Base-by-base conservation (phyloP, 2,888 invertebrate species). In the Rhagonycha fulva region DNA sequence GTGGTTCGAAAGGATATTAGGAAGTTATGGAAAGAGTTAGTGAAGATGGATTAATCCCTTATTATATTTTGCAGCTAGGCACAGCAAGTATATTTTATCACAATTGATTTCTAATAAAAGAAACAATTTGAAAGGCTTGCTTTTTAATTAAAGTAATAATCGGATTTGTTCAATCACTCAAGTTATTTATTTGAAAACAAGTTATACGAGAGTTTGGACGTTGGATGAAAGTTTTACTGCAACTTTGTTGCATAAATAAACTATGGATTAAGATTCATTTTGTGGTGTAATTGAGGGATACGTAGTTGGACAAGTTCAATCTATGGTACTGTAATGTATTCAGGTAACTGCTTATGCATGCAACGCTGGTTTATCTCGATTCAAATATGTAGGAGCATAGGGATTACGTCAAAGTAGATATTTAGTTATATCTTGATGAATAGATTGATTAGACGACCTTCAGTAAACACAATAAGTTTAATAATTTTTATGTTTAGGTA, bases 321-420 rank as follows among this genome's bases (percentile, higher is more conserved):
- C 63, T 66, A 66, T 26, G 12, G 24, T 26, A 66, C 24, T 66
- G 26, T 66, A 66, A 66, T 24, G 23, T 66, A 66, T 66, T 66
- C 63, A 66, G 63, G 63, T 66, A 66, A 24, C 63, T 66, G 63
- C 23, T 66, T 66, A 66, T 66, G 63, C 63, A 66, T 66, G 63
- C 63, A 24, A 24, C 63, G 24, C 3, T 9, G 63, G 63, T 66
- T 66, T 23, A 24, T 66, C 63, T 14, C 26, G n/a, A 66, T 66
- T 66, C 63, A 66, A 66, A 66, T 66, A 66, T 66, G 63, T 24
- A 66, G 47, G 47, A 47, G 23, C 63, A 66, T 26, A 26, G 23
- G 63, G 63, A 66, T 66, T 66, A 66, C 24, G n/a, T 19, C 63
- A 66, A 66, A 66, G 63, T 26, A 24, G 62, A 14, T 23, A 62